phyloP scores from a whole-genome alignment of 2,888 invertebrate species.

The Strigamia transsilvanica region DNA sequence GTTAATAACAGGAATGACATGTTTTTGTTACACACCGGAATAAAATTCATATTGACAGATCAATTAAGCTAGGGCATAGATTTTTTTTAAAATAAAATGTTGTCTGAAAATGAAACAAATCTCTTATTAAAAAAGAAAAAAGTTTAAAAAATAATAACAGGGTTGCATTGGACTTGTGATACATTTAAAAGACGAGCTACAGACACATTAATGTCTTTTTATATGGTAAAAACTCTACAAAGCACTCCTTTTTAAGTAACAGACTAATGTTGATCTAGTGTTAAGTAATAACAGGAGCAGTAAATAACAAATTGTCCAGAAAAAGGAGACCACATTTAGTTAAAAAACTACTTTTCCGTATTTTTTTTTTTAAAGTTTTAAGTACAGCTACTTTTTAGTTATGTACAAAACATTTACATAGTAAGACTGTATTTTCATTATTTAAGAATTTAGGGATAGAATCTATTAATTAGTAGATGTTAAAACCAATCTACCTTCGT shows the following conservation, averaged over 20 bases:
- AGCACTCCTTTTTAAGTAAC: conserved; percentile 12
- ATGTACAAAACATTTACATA: conserved; percentile 49
- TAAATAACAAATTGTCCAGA: conserved; percentile 7
- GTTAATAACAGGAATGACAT: background rate
- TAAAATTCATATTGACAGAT: background rate
- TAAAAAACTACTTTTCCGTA: conserved; percentile 48
- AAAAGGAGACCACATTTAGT: conserved; percentile 11
- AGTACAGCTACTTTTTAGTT: conserved; percentile 2
- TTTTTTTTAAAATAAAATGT: background rate
- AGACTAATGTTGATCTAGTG: conserved; percentile 18
- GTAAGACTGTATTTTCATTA: conserved; percentile 21
- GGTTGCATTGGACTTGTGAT: conserved; percentile 28
- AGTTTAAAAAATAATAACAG: background rate
- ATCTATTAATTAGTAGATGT: conserved; percentile 31
- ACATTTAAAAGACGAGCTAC: background rate
- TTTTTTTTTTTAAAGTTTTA: conserved; percentile 17
- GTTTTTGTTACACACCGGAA: conserved; percentile 12
- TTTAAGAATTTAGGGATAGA: conserved; percentile 3
- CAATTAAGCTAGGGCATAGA: conserved; percentile 42
- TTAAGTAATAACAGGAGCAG: background rate
- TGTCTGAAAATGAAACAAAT: background rate
- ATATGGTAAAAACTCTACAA: conserved; percentile 7
- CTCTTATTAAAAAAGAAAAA: background rate
- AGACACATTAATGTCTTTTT: background rate
- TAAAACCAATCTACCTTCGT: conserved; percentile 10